phyloP scores from a whole-genome alignment of 2,888 invertebrate genomes.

The Caenorhabditis macrosperma region DNA sequence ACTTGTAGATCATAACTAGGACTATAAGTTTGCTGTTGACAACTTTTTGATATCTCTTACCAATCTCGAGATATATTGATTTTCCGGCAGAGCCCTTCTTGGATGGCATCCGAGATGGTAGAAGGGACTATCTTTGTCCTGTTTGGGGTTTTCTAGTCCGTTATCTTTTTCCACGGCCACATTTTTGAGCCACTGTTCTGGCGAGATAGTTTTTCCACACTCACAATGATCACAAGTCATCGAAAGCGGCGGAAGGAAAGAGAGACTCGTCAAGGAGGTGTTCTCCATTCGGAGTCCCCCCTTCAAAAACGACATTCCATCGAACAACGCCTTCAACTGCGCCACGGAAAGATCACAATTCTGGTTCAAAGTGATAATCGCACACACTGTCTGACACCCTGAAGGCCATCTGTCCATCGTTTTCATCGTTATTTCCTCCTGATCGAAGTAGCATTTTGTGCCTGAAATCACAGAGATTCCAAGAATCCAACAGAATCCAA shows the following conservation, averaged over 20 bases:
- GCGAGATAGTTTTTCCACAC: no score
- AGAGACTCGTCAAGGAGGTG: not conserved
- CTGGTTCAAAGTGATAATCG: not conserved
- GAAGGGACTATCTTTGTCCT: no score
- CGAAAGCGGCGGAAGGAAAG: constrained; percentile 7
- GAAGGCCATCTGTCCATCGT: not conserved
- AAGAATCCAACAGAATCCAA: not conserved
- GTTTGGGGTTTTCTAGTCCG: no score
- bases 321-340: not conserved
- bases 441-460: not conserved
- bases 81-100: no score
- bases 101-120: no score
- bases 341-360: not conserved
- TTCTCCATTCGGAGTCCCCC: constrained; percentile 17
- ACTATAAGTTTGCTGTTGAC: no score
- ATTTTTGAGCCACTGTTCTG: no score
- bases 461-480: not conserved
- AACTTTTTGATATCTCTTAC: no score
- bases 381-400: constrained; percentile 1
- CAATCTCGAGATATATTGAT: no score
- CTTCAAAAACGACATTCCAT: not conserved
- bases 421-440: not conserved
- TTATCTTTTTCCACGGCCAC: no score
- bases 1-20: no score
- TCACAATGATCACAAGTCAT: no score